Conservation (phyloP, 1,140 invertebrate genomes). For the Pogonus chalceus region DNA sequence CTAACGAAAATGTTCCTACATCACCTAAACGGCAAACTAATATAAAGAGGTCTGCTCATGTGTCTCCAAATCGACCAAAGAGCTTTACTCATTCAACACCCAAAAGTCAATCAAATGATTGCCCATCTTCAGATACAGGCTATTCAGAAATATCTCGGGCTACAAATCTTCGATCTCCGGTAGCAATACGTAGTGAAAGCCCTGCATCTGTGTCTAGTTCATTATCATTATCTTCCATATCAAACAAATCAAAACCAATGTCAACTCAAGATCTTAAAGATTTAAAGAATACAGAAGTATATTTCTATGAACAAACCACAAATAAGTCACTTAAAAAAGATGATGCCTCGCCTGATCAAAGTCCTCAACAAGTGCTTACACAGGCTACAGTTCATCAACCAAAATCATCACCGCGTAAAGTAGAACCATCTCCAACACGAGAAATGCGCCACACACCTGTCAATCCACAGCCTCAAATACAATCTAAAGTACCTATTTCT, state of each 20-base stretch:
- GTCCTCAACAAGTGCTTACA: not conserved
- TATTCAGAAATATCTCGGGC: not conserved
- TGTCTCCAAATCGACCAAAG: not conserved
- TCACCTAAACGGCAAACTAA: not conserved
- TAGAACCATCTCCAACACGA: not conserved
- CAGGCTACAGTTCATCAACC: not conserved
- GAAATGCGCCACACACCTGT: not conserved
- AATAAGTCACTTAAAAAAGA: not conserved
- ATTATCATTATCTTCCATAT: constrained; percentile 7
- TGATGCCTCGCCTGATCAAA: not conserved
- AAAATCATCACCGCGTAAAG: not conserved
- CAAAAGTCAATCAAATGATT: not conserved
- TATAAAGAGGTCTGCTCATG: not conserved
- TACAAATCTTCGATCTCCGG: not conserved
- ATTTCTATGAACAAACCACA: not conserved
- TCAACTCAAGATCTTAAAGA: not conserved
- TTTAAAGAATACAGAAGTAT: constrained; percentile 1
- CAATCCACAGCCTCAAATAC: constrained; percentile 9
- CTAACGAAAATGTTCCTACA: not conserved
- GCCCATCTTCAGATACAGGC: not conserved
- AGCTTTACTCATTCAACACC: not conserved
- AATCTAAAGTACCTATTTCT: constrained; percentile 15
- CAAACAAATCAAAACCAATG: constrained; percentile 8
- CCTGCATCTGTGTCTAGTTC: constrained; percentile 15
- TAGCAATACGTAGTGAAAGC: not conserved